Evolutionary conservation across 2,888 invertebrate genomes (phyloP).

Genomic region (Zootermopsis nevadensis): DNA sequence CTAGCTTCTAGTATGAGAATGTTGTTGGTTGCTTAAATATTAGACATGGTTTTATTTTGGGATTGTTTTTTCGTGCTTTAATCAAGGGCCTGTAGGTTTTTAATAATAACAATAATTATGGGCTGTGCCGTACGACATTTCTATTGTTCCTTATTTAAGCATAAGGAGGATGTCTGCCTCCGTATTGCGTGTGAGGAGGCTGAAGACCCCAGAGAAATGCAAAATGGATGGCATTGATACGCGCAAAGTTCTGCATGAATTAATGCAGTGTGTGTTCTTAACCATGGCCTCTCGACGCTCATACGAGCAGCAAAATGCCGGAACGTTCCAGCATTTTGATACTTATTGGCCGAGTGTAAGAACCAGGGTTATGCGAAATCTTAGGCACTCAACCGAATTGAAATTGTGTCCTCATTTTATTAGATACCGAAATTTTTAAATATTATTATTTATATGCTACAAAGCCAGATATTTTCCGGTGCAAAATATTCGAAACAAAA

Average conservation of each 20-base stretch:
- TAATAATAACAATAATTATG: slow-evolving; percentile 13
- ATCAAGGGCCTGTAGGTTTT: neutral
- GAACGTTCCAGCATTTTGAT: neutral
- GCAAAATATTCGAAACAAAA: neutral
- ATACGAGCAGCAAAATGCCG: neutral
- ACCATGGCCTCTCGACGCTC: neutral
- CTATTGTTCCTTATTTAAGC: slow-evolving; percentile 35
- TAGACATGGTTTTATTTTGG: neutral
- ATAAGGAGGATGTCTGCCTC: neutral
- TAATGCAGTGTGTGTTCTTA: neutral
- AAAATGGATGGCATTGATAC: neutral
- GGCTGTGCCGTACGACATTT: neutral
- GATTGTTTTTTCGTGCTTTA: neutral
- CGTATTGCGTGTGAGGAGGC: neutral
- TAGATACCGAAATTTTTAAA: neutral
- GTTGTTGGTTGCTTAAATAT: neutral
- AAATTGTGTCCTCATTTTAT: neutral
- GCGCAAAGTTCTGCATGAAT: neutral
- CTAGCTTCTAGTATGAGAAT: too few species aligned
- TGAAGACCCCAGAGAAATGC: neutral
- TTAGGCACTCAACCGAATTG: neutral
- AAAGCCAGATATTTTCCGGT: neutral
- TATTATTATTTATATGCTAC: neutral
- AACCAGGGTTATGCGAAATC: neutral
- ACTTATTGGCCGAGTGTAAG: neutral